These are phyloP conservation scores for Sebastes umbrosus DNA, from an alignment of 2,797 vertebrate genomes.

Conservation along the genomic window DNA sequence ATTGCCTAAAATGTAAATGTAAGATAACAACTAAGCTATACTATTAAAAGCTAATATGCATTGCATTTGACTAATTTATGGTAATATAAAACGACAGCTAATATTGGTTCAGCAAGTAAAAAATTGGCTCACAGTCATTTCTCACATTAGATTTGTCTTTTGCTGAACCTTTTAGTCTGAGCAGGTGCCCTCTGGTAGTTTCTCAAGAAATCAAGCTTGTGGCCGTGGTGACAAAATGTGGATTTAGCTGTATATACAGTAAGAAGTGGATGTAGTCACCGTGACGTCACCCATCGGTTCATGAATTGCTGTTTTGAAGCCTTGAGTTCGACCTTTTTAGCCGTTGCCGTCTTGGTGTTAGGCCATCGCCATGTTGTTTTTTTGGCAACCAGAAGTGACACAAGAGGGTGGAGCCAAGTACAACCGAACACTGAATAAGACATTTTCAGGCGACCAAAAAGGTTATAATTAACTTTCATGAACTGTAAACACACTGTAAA, in stretches of 20 bases:
- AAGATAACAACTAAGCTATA: neutral
- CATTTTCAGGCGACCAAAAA: no score
- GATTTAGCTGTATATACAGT: neutral
- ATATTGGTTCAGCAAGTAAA: neutral
- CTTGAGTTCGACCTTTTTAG: no score
- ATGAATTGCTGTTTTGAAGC: no score
- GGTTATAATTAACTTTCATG: no score
- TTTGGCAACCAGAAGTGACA: no score
- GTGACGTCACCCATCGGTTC: no score
- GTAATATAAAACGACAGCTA: neutral
- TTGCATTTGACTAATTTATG: slow-evolving; percentile 14
- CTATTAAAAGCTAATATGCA: neutral
- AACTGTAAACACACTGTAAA: no score
- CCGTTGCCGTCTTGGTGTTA: no score
- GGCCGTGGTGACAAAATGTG: neutral
- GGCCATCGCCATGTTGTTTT: no score
- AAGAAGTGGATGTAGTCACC: no score
- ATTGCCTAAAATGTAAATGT: slow-evolving; percentile 9
- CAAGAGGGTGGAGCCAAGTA: no score
- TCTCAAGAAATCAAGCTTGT: neutral
- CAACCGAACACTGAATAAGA: no score
- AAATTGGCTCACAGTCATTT: neutral
- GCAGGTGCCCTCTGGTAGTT: neutral
- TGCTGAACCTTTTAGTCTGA: neutral
- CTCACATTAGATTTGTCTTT: neutral